A percentile compares a stretch with the other conserved stretches of the same genome.
Conservation (phyloP, 2,888 invertebrate genomes). For the Cantharis rustica region DNA sequence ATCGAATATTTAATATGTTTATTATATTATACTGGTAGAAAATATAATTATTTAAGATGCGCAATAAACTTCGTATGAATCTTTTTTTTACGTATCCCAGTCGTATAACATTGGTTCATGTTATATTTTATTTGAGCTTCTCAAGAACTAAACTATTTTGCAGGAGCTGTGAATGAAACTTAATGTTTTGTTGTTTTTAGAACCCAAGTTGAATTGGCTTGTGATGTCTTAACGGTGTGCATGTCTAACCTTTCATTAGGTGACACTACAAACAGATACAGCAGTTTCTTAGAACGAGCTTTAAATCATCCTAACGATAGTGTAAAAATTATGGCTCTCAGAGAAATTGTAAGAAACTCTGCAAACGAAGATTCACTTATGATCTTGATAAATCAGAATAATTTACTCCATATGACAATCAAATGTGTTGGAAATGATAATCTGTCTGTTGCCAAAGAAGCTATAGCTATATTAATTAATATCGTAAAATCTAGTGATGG, state of each 20-base stretch:
- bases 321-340: constrained; percentile 68
- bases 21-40: not conserved
- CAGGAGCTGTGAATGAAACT: too few species aligned
- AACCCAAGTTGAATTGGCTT: constrained; percentile 65
- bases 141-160: too few species aligned
- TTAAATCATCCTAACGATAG: constrained; percentile 66
- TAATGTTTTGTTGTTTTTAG: too few species aligned
- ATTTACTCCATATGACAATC: constrained; percentile 61
- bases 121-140: too few species aligned
- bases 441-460: constrained; percentile 64
- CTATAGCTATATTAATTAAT: constrained; percentile 61
- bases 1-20: too few species aligned
- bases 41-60: not conserved
- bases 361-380: constrained; percentile 43
- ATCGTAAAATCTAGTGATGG: constrained; percentile 58
- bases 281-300: constrained; percentile 64
- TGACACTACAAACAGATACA: constrained; percentile 65
- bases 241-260: constrained; percentile 67
- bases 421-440: constrained; percentile 65
- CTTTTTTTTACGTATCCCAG: too few species aligned
- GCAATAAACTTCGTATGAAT: too few species aligned
- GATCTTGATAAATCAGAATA: constrained; percentile 43
- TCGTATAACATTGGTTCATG: too few species aligned
- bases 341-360: constrained; percentile 60
- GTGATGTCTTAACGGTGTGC: constrained; percentile 68